Percentiles rank a stretch among this genome's conserved stretches.
These are phyloP conservation scores for Paramormyrops hopkinsi DNA, from an alignment of 2,797 vertebrate genomes.

Conservation along the genomic window DNA sequence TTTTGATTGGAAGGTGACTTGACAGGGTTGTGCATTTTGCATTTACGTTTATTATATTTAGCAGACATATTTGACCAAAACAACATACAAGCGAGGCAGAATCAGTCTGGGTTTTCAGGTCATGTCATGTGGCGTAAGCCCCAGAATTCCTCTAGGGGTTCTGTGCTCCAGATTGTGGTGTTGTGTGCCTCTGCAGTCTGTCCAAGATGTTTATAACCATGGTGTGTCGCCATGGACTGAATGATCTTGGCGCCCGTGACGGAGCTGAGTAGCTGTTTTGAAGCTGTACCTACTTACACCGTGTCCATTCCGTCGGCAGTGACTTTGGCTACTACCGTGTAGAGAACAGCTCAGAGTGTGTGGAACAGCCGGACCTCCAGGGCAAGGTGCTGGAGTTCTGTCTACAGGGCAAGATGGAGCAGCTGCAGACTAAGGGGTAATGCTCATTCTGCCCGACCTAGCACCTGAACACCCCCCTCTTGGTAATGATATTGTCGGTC, in stretches of 20 bases:
- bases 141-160: background rate
- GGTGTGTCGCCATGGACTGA: background rate
- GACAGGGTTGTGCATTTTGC: background rate
- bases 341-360: slow-evolving; percentile 78
- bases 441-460: background rate
- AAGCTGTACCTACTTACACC: background rate
- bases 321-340: slow-evolving; percentile 90
- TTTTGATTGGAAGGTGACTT: background rate
- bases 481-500: background rate
- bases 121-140: background rate
- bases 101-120: background rate
- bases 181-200: background rate
- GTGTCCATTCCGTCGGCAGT: slow-evolving; percentile 48
- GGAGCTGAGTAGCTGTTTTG: background rate
- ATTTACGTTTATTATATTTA: background rate
- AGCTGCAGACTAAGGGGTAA: slow-evolving; percentile 79
- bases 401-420: slow-evolving; percentile 76
- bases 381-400: slow-evolving; percentile 84
- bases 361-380: slow-evolving; percentile 78
- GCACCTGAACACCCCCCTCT: too few relatives aligned
- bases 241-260: background rate
- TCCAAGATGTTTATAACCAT: background rate
- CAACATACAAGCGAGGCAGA: background rate
- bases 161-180: background rate
- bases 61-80: background rate